These are phyloP conservation scores for Syngnathus floridae DNA, from an alignment of 2,113 vertebrate species.

Conservation along the genomic window DNA sequence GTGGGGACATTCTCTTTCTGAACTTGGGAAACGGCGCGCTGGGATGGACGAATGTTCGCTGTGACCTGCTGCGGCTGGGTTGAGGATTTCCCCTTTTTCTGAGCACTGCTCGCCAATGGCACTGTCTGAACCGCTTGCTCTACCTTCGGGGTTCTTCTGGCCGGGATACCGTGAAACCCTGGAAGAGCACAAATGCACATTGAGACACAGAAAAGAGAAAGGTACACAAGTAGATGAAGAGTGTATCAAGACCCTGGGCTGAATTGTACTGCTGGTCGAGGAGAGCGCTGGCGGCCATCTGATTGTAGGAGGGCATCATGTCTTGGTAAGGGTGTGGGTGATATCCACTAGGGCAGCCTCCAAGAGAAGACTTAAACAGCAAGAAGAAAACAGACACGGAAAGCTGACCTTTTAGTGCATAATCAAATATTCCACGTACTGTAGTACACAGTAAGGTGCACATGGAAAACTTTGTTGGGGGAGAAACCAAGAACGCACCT, in stretches of 20 bases:
- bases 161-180: conserved; percentile 53
- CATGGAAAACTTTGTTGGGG: too few relatives aligned
- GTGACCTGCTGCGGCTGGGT: conserved; percentile 54
- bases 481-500: conserved; percentile 64
- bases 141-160: conserved; percentile 87
- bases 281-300: conserved; percentile 85
- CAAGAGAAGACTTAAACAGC: conserved; percentile 81
- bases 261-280: conserved; percentile 91
- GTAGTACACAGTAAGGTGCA: too few relatives aligned
- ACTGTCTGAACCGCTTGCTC: conserved; percentile 96
- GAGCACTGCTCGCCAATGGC: conserved; percentile 67
- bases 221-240: not conserved
- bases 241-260: conserved; percentile 82
- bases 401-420: too few relatives aligned
- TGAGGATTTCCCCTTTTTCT: conserved; percentile 59
- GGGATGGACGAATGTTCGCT: conserved; percentile 39
- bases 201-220: not conserved
- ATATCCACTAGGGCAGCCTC: conserved; percentile 76
- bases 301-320: conserved; percentile 86
- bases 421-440: too few relatives aligned
- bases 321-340: conserved; percentile 84
- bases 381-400: not conserved
- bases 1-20: conserved; percentile 50
- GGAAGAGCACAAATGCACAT: conserved; percentile 2
- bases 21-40: conserved; percentile 46